Evolutionary conservation across 2,888 invertebrate species (phyloP).

Genomic region (Disparrhopalites patrizii): DNA sequence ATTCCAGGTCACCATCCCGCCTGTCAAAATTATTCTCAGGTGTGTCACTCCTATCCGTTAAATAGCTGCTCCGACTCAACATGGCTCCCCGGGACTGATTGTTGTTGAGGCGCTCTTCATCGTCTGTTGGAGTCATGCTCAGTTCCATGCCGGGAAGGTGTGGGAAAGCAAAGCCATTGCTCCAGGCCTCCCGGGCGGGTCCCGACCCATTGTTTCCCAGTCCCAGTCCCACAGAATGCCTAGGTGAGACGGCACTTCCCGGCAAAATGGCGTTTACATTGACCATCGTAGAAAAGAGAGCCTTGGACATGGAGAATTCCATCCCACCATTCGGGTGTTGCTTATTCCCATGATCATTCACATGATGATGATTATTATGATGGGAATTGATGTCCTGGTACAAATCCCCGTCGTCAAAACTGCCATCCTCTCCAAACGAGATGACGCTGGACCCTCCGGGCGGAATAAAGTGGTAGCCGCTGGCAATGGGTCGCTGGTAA

Average conservation of each 20-base stretch:
- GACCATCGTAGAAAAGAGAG: constrained; percentile 15
- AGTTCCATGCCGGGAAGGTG: constrained; percentile 20
- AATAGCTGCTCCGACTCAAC: neutral
- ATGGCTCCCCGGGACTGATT: neutral
- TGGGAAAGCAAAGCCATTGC: constrained; percentile 13
- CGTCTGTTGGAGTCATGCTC: neutral
- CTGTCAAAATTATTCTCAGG: neutral
- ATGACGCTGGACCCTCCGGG: neutral
- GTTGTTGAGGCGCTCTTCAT: neutral
- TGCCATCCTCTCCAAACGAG: constrained; percentile 4
- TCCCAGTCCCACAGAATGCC: neutral
- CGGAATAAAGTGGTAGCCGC: constrained; percentile 19
- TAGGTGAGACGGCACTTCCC: neutral
- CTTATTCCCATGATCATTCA: neutral
- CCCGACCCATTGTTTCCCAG: no score
- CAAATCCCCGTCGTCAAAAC: constrained; percentile 17
- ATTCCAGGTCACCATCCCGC: neutral
- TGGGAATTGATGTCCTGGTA: neutral
- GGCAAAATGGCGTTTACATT: constrained; percentile 18
- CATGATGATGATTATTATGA: neutral
- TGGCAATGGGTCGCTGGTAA: constrained; percentile 31
- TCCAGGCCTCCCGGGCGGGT: constrained; percentile 10
- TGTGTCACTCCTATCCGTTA: neutral
- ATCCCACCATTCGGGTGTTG: neutral
- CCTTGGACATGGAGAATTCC: constrained; percentile 17